Base-by-base conservation (phyloP, 2,797 vertebrate species). In the Picus viridis region DNA sequence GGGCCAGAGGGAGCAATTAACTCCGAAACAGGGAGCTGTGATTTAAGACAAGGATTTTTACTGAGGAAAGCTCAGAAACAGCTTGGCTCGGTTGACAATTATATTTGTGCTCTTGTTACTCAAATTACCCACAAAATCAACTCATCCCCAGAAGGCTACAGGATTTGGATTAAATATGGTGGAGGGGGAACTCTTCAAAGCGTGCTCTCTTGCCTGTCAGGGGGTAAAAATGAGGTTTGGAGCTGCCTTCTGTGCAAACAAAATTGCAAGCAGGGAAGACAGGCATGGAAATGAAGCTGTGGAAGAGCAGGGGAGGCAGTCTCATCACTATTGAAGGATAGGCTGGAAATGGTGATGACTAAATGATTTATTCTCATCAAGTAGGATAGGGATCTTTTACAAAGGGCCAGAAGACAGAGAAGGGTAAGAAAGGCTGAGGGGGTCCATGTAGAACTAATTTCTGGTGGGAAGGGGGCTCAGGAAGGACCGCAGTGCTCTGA, bases 151-250 rank as follows among this genome's bases (percentile, higher is more conserved):
- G 69, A 94, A 88, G 77, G 49, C 41, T 88, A 61, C 83, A 91
- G 57, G 57, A 63, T 82, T 91, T 86, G 22, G 19, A 81, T 89
- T 93, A 86, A 89, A 61, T 89, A 90, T 68, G 74, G 88, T n/a
- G 49, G 83, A 82, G 54, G 17, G 17, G 4, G 39, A 83, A 22
- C 61, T 84, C 72, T 94, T 95, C 84, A 93, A 92, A 95, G 90
- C 43, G 45, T n/a, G n/a, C 45, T 75, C 34, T 30, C 64, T 91
- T 64, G 58, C 67, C 75, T 92, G 75, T 75, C 69, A 77, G 72
- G 45, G 82, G 75, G 51, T 62, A 65, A 87, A 94, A 94, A 83
- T 67, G 63, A 85, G 30, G 27, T 83, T 89, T 90, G 65, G 75
- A 85, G 82, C 83, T 85, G 69, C 53, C 62, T 80, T 72, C 62